phyloP scores from a whole-genome alignment of 2,797 vertebrate species.

The Acanthurus leucopareius region DNA sequence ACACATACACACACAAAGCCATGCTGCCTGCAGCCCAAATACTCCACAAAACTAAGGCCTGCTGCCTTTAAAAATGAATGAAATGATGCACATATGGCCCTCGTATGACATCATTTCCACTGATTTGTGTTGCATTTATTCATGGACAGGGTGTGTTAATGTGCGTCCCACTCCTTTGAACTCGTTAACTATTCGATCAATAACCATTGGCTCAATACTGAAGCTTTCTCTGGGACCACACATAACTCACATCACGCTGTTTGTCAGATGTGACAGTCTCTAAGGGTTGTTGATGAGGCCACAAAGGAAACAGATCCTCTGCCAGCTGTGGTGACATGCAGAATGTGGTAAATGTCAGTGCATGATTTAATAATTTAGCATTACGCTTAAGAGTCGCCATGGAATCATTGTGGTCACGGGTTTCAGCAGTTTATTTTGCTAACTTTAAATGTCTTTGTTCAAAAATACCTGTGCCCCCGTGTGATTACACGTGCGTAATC shows the following conservation, averaged over 20 bases:
- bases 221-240: constrained; percentile 50
- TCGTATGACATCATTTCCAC: constrained; percentile 40
- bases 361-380: constrained; percentile 46
- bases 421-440: constrained; percentile 47
- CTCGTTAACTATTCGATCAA: constrained; percentile 74
- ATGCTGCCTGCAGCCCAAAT: constrained; percentile 52
- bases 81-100: constrained; percentile 59
- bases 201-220: constrained; percentile 74
- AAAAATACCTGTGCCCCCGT: constrained; percentile 34
- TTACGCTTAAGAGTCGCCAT: constrained; percentile 22
- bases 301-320: constrained; percentile 18
- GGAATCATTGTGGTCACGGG: constrained; percentile 31
- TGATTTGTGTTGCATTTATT: constrained; percentile 72
- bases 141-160: constrained; percentile 58
- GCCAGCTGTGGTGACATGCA: constrained; percentile 28
- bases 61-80: constrained; percentile 58
- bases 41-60: constrained; percentile 17
- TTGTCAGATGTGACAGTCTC: constrained; percentile 52
- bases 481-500: constrained; percentile 42
- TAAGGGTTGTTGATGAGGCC: constrained; percentile 25
- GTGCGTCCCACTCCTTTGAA: constrained; percentile 52
- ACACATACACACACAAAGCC: constrained; percentile 9
- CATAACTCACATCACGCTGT: constrained; percentile 65
- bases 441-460: constrained; percentile 34
- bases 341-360: constrained; percentile 14